phyloP scores from a whole-genome alignment of 2,113 vertebrate genomes.

The Phalacrocorax carbo region DNA sequence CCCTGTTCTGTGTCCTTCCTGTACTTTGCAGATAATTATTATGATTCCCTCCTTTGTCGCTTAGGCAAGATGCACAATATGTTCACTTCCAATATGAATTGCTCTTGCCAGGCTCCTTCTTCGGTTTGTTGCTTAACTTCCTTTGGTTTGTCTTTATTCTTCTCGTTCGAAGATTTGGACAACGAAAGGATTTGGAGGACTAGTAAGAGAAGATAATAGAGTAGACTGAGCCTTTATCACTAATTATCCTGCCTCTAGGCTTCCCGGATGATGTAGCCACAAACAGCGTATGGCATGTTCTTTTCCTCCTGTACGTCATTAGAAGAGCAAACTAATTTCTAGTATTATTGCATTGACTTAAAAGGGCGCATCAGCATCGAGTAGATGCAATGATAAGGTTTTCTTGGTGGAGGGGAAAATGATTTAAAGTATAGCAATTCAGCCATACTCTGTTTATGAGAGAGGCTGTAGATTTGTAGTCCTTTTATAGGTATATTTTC shows the following conservation, averaged over 20 bases:
- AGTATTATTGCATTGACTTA: background rate
- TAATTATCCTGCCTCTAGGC: background rate
- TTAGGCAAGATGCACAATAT: background rate
- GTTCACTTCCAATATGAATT: background rate
- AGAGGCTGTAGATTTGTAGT: background rate
- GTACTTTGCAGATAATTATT: background rate
- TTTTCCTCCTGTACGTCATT: background rate
- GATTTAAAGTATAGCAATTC: background rate
- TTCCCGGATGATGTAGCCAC: background rate
- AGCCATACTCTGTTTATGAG: background rate
- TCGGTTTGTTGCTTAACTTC: background rate
- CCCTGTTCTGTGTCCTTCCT: background rate
- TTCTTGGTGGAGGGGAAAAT: background rate
- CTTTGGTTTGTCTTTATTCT: background rate
- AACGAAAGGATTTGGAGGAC: background rate
- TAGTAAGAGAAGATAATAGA: background rate
- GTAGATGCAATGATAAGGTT: background rate
- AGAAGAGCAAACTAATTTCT: background rate
- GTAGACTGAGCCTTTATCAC: background rate
- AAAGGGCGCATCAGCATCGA: background rate
- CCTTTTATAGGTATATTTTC: background rate
- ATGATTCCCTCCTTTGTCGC: background rate
- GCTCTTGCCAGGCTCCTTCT: background rate
- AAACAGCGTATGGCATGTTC: background rate
- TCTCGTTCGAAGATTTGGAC: background rate